Conservation (phyloP, 2,113 vertebrate genomes). For the Atrichornis clamosus region DNA sequence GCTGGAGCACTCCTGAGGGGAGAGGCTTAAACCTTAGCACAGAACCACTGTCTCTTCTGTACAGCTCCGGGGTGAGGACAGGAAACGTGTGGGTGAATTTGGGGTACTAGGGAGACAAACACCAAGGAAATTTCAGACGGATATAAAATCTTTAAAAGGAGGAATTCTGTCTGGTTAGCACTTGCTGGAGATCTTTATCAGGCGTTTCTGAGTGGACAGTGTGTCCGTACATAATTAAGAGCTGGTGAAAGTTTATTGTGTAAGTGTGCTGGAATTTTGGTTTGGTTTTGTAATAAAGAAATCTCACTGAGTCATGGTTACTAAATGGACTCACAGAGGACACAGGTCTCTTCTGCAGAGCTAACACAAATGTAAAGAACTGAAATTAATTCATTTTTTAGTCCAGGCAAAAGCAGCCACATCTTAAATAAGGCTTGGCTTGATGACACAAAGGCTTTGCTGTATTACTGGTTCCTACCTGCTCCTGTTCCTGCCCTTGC, state of each 20-base stretch:
- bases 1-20: background rate
- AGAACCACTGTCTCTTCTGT: background rate
- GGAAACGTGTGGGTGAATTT: slow-evolving; percentile 27
- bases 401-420: background rate
- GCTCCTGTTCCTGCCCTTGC: background rate
- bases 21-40: background rate
- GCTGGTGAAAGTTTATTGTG: slow-evolving; percentile 54
- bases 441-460: background rate
- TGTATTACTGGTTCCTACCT: slow-evolving; percentile 26
- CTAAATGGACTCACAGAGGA: background rate
- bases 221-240: background rate
- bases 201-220: background rate
- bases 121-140: slow-evolving; percentile 11
- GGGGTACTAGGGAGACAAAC: background rate
- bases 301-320: slow-evolving; percentile 17
- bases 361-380: background rate
- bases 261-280: slow-evolving; percentile 52
- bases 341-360: background rate
- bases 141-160: slow-evolving; percentile 6
- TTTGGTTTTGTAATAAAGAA: slow-evolving; percentile 47
- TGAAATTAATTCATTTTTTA: background rate
- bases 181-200: slow-evolving; percentile 30
- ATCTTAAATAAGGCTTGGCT: slow-evolving; percentile 2
- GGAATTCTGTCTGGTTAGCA: slow-evolving; percentile 33
- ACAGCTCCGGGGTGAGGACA: background rate